Evolutionary conservation across 1,140 invertebrate genomes (phyloP), one percentile per base, ranked within the genome.

Genomic region (Pogonognathellus flavescens): DNA sequence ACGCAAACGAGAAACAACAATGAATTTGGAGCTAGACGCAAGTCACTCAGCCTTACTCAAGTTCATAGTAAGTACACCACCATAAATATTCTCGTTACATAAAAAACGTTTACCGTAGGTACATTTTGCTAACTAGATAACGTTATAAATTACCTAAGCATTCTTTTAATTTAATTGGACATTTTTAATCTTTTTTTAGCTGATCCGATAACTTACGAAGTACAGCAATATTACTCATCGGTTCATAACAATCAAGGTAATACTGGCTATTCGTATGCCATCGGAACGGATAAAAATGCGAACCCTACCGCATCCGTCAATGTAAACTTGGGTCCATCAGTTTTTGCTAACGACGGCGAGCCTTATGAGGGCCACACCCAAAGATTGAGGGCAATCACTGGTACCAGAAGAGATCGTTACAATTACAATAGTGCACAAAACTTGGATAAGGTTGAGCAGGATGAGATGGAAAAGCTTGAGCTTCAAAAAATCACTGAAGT

Each of bases 321-420:
- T 81, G 80, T 81, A 14, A 53, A 81, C 22, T 52, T 57, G 55
- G 80, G 80, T 55, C 80, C 50, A 81, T 81, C 70, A 76, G 49
- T 76, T 31, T 76, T 50, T 10, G 49, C 31, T 6, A 50, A n/a
- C 41, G 70, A 76, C 31, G 70, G 70, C 14, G 70, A 76, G n/a
- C 70, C 41, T 11, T 76, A 76, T 18, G 70, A 76, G 14, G 70
- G n/a, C 25, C 70, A 76, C 70, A 76, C 70, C 70, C 70, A 76
- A 76, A 76, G 41, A 14, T 76, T 76, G 49, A 25, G 70, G 70
- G 70, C 70, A 76, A 76, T 76, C n/a, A 6, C 70, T 9, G 49
- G 31, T 8, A 76, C 16, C 41, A 76, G 70, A 50, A 31, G 41
- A 76, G 14, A 76, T 14, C 31, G 14, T 18, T 76, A 49, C 31